Percentiles rank a stretch among this genome's conserved stretches.
Conservation (phyloP, 2,888 invertebrate species). For the Phymatocera aterrima region DNA sequence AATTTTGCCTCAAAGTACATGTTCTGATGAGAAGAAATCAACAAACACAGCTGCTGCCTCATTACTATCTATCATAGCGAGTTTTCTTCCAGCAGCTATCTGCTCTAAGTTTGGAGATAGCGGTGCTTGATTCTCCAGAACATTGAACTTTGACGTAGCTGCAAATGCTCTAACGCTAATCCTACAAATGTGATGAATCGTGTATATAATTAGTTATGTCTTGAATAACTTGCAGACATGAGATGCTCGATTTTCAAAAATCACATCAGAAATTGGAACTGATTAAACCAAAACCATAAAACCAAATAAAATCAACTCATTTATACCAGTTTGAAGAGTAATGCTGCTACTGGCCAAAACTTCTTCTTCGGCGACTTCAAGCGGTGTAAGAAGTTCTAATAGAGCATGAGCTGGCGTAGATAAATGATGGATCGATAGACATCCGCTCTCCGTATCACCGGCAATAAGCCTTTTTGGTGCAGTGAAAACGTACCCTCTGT, state of each 20-base stretch:
- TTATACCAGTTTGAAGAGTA: constrained; percentile 60
- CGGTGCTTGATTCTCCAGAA: constrained; percentile 1
- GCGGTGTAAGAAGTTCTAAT: constrained; percentile 62
- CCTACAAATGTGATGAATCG: neutral
- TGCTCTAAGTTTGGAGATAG: constrained; percentile 20
- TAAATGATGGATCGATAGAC: constrained; percentile 70
- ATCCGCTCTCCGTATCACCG: constrained; percentile 67
- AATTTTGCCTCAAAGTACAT: neutral
- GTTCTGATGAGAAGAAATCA: neutral
- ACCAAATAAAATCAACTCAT: constrained; percentile 48
- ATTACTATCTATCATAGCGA: neutral
- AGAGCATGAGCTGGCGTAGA: constrained; percentile 67
- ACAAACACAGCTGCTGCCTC: constrained; percentile 12
- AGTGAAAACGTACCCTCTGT: constrained; percentile 69
- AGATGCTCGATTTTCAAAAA: neutral
- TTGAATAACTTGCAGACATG: neutral
- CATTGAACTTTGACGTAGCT: constrained; percentile 42
- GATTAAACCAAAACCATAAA: neutral
- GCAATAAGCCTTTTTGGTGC: constrained; percentile 68
- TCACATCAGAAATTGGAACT: neutral
- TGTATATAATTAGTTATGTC: neutral
- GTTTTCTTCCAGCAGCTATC: constrained; percentile 20
- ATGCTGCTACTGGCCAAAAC: constrained; percentile 60
- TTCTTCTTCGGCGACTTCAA: constrained; percentile 58
- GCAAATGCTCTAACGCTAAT: neutral